phyloP scores from a whole-genome alignment of 1,140 invertebrate genomes.

The Drosophila pseudoobscura region DNA sequence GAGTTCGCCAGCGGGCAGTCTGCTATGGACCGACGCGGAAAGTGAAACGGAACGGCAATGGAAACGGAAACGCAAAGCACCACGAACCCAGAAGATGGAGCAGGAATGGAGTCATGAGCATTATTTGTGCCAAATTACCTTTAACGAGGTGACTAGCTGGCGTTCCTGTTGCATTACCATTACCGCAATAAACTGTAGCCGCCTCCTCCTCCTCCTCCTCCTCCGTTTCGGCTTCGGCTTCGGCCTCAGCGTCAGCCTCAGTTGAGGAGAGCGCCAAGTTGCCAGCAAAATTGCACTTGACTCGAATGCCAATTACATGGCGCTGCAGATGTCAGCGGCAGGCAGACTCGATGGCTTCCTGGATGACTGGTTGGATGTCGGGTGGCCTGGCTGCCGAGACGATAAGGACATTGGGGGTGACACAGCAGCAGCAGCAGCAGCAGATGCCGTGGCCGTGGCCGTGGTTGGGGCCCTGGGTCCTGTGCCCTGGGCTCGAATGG shows the following conservation, averaged over 20 bases:
- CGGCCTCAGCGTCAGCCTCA: constrained; percentile 22
- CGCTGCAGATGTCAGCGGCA: constrained; percentile 64
- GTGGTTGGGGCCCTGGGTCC: background rate
- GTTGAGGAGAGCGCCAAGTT: constrained; percentile 49
- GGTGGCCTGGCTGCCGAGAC: constrained; percentile 1
- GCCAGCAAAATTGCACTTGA: constrained; percentile 76
- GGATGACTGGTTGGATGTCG: constrained; percentile 7
- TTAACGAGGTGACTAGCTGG: constrained; percentile 80
- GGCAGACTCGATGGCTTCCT: constrained; percentile 4
- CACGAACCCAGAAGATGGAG: background rate
- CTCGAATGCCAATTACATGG: constrained; percentile 80
- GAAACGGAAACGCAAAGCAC: constrained; percentile 47
- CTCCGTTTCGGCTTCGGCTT: background rate
- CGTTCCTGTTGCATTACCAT: constrained; percentile 75
- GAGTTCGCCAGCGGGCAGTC: constrained; percentile 50
- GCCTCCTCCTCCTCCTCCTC: constrained; percentile 8
- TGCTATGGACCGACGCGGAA: constrained; percentile 9
- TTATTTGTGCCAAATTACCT: constrained; percentile 82
- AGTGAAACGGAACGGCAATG: background rate
- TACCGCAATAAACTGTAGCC: constrained; percentile 76
- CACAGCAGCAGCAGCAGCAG: background rate
- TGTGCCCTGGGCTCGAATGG: constrained; percentile 28
- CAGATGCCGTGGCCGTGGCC: constrained; percentile 28
- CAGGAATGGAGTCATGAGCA: constrained; percentile 68
- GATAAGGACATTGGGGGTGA: constrained; percentile 25